Conservation (phyloP, 1,140 invertebrate species). For the Drosophila watanabei region DNA sequence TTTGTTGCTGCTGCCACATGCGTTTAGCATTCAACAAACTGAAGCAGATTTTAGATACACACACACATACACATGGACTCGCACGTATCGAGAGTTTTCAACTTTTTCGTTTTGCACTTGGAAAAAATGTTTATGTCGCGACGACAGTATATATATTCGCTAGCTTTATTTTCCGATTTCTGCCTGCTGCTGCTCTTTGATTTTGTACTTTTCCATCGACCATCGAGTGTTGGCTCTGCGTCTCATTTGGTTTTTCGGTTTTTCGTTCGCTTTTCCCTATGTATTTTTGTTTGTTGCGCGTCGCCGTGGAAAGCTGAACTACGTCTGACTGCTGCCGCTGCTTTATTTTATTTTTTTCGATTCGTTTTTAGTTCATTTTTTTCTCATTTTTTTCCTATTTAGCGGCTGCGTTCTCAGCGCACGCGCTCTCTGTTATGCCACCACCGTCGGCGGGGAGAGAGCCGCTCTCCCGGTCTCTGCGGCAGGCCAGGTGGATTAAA, state of each 20-base stretch:
- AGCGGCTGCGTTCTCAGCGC: constrained; percentile 63
- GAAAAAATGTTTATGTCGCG: constrained; percentile 13
- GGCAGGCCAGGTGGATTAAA: constrained; percentile 13
- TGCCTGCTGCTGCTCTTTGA: not conserved
- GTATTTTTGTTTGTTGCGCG: constrained; percentile 65
- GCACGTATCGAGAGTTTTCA: constrained; percentile 35
- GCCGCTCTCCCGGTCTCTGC: constrained; percentile 9
- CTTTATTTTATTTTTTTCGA: constrained; percentile 54
- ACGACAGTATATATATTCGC: not conserved
- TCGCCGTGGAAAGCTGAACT: constrained; percentile 78
- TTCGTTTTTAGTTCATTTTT: constrained; percentile 42
- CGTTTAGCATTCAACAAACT: constrained; percentile 56
- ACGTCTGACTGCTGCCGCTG: constrained; percentile 66
- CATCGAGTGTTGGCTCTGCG: constrained; percentile 22
- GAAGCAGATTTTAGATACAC: constrained; percentile 51
- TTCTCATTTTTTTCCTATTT: constrained; percentile 22
- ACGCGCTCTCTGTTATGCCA: constrained; percentile 59
- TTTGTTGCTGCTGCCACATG: constrained; percentile 36
- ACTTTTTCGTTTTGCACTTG: constrained; percentile 50
- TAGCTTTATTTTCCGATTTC: not conserved
- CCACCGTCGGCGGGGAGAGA: constrained; percentile 14
- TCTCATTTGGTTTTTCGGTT: constrained; percentile 28
- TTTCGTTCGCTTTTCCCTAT: constrained; percentile 42
- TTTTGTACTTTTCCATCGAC: constrained; percentile 29
- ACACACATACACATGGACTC: constrained; percentile 43